A percentile compares a stretch with the other conserved stretches of the same genome.
Evolutionary conservation across 2,797 vertebrate genomes (phyloP).

Genomic region (Spinus pinus): DNA sequence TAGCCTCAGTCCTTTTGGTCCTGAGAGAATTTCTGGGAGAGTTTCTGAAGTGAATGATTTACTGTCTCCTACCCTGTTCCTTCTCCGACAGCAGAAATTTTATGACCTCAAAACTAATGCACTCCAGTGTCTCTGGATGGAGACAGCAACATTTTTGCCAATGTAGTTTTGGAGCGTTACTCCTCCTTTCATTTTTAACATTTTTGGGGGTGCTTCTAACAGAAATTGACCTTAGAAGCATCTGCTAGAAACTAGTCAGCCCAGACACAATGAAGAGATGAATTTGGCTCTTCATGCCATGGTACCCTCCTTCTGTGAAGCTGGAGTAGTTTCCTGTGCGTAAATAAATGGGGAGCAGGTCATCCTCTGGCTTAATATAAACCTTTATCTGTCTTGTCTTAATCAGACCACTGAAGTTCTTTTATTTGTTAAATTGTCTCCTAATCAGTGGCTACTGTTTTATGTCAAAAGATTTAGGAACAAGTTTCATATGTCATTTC

Average conservation of each 20-base stretch:
- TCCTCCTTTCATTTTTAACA: neutral
- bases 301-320: neutral
- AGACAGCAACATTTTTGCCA: neutral
- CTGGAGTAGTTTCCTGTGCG: neutral
- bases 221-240: neutral
- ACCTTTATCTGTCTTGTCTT: neutral
- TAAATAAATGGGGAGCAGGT: neutral
- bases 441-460: neutral
- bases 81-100: neutral
- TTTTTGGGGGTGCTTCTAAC: neutral
- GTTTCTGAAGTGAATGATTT: constrained; percentile 1
- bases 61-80: neutral
- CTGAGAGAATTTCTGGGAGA: neutral
- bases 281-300: neutral
- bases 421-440: neutral
- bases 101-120: neutral
- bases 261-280: neutral
- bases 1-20: neutral
- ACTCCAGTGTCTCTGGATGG: neutral
- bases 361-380: neutral
- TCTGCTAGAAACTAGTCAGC: neutral
- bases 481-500: neutral
- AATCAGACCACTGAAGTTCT: neutral
- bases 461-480: neutral
- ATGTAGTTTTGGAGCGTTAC: neutral